phyloP scores from a whole-genome alignment of 2,113 vertebrate genomes.

The Megalops atlanticus region DNA sequence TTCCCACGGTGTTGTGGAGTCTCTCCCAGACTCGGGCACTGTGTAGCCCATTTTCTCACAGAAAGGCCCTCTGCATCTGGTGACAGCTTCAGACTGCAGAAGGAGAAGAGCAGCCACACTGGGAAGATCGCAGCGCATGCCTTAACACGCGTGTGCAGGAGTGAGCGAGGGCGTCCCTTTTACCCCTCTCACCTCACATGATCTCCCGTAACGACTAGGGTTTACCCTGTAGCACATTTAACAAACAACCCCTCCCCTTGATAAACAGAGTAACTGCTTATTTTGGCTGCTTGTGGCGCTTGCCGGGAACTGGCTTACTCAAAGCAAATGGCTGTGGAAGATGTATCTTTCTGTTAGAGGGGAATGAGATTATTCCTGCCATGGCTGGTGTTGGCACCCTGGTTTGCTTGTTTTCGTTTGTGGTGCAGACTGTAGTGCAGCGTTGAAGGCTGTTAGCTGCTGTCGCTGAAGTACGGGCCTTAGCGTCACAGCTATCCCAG shows the following conservation, averaged over 20 bases:
- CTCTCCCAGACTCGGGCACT: neutral
- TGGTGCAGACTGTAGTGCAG: neutral
- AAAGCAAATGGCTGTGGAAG: conserved; percentile 9
- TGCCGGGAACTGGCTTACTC: conserved; percentile 23
- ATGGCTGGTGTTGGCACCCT: neutral
- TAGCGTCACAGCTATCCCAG: neutral
- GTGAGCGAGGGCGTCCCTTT: neutral
- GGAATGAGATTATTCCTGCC: neutral
- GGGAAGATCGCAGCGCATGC: neutral
- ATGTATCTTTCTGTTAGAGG: neutral
- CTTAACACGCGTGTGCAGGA: neutral
- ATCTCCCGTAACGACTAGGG: neutral
- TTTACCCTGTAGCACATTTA: neutral
- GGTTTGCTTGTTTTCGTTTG: neutral
- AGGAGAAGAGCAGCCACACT: too few relatives aligned
- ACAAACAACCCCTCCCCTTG: neutral
- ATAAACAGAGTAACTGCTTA: conserved; percentile 17
- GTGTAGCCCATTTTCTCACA: neutral
- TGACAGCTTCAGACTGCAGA: neutral
- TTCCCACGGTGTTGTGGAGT: neutral
- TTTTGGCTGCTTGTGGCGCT: conserved; percentile 33
- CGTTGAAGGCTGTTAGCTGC: neutral
- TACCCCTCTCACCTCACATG: neutral
- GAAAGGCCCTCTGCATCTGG: neutral
- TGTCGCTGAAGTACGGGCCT: neutral